phyloP scores from a whole-genome alignment of 1,140 invertebrate species.

The Papilio aristodemus region DNA sequence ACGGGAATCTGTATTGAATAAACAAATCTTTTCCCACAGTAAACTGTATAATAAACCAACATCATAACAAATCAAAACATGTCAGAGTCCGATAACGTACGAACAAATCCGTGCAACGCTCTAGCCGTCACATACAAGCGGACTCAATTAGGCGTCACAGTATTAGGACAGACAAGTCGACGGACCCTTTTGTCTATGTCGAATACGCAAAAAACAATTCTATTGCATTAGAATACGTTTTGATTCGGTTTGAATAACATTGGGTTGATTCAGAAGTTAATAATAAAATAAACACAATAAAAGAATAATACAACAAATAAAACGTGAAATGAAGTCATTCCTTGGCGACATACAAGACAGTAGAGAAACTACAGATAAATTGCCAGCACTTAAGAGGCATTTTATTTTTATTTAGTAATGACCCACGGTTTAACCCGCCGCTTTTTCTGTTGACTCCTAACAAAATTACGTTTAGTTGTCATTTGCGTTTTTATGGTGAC shows the following conservation, averaged over 20 bases:
- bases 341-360: too few relatives aligned
- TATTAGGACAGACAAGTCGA: slow-evolving; percentile 49
- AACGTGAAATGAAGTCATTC: neutral
- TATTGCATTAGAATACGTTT: neutral
- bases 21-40: slow-evolving; percentile 44
- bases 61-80: slow-evolving; percentile 54
- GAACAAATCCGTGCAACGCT: slow-evolving; percentile 42
- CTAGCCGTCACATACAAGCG: slow-evolving; percentile 47
- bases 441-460: too few relatives aligned
- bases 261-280: neutral
- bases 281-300: slow-evolving; percentile 4
- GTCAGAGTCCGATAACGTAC: slow-evolving; percentile 38
- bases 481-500: too few relatives aligned
- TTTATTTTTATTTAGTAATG: too few relatives aligned
- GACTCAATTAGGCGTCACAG: slow-evolving; percentile 54
- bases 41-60: slow-evolving; percentile 44
- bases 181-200: slow-evolving; percentile 1
- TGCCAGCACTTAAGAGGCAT: too few relatives aligned
- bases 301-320: slow-evolving; percentile 1
- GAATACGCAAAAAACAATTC: neutral
- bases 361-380: too few relatives aligned
- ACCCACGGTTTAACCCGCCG: too few relatives aligned
- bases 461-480: too few relatives aligned
- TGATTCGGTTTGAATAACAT: neutral
- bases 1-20: neutral